These are phyloP conservation scores for Ceratosolen solmsi DNA, from an alignment of 1,140 invertebrate species.

Conservation along the genomic window DNA sequence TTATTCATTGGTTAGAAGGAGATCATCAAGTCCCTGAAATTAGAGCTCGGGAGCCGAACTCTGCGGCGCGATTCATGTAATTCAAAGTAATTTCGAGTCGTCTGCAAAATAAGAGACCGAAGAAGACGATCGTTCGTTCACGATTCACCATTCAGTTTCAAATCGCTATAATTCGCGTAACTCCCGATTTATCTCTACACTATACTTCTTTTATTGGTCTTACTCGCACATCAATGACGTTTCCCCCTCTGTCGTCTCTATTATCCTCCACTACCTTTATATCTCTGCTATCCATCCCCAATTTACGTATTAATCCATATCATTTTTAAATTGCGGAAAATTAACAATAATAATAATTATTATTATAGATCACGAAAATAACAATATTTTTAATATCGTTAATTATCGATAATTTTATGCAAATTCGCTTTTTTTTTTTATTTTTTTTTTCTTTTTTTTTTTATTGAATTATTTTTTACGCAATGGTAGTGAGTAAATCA, in stretches of 20 bases:
- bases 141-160: slow-evolving; percentile 23
- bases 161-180: slow-evolving; percentile 42
- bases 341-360: no score
- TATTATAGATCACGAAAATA: no score
- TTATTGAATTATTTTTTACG: no score
- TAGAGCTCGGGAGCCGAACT: slow-evolving; percentile 7
- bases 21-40: slow-evolving; percentile 35
- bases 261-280: no score
- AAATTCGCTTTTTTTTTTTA: no score
- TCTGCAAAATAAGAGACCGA: background rate
- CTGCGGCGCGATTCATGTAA: slow-evolving; percentile 6
- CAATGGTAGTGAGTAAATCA: no score
- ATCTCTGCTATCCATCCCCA: no score
- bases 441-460: no score
- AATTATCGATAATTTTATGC: no score
- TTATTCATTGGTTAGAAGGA: slow-evolving; percentile 2
- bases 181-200: slow-evolving; percentile 22
- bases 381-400: no score
- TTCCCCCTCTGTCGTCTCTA: background rate
- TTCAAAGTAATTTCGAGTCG: slow-evolving; percentile 16
- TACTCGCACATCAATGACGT: background rate
- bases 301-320: no score
- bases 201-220: background rate
- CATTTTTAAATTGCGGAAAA: no score
- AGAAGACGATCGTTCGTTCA: slow-evolving; percentile 11